These are phyloP conservation scores for Antennarius striatus DNA, from an alignment of 2,113 vertebrate genomes.

Conservation along the genomic window DNA sequence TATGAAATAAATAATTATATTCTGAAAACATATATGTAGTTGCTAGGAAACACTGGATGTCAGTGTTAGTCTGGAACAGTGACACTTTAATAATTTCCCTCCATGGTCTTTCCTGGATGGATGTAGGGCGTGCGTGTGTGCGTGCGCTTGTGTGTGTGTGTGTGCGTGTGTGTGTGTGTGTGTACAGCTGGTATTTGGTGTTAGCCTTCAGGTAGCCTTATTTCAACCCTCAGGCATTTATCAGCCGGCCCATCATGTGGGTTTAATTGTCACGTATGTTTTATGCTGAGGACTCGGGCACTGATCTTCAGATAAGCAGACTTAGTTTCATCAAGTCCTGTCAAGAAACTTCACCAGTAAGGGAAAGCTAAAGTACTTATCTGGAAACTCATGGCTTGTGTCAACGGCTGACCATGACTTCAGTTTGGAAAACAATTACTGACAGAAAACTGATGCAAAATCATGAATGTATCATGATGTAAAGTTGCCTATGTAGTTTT, in stretches of 20 bases:
- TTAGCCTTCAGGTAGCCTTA: slow-evolving; percentile 46
- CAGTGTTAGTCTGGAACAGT: not conserved
- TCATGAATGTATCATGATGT: slow-evolving; percentile 54
- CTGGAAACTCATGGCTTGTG: not conserved
- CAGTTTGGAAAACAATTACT: slow-evolving; percentile 23
- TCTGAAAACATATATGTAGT: slow-evolving; percentile 2
- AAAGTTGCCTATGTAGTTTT: slow-evolving; percentile 30
- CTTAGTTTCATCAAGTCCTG: not conserved
- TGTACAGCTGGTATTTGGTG: slow-evolving; percentile 6
- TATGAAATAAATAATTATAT: slow-evolving; percentile 15
- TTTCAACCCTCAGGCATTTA: slow-evolving; percentile 19
- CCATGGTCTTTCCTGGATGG: not conserved
- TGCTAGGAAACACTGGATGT: slow-evolving; percentile 4
- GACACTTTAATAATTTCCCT: not conserved
- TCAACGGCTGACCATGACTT: not conserved
- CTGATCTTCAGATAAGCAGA: slow-evolving; percentile 8
- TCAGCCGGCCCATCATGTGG: not conserved
- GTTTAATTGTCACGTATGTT: not conserved
- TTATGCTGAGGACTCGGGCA: not conserved
- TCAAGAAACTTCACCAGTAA: slow-evolving; percentile 21
- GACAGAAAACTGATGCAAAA: slow-evolving; percentile 27
- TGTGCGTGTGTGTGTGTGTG: not conserved
- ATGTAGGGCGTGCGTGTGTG: not conserved
- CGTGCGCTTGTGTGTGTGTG: not conserved
- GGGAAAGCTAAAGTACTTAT: not conserved